Percentiles rank a stretch among this genome's conserved stretches.
Conservation (phyloP, 2,797 vertebrate genomes). For the Lateolabrax maculatus region DNA sequence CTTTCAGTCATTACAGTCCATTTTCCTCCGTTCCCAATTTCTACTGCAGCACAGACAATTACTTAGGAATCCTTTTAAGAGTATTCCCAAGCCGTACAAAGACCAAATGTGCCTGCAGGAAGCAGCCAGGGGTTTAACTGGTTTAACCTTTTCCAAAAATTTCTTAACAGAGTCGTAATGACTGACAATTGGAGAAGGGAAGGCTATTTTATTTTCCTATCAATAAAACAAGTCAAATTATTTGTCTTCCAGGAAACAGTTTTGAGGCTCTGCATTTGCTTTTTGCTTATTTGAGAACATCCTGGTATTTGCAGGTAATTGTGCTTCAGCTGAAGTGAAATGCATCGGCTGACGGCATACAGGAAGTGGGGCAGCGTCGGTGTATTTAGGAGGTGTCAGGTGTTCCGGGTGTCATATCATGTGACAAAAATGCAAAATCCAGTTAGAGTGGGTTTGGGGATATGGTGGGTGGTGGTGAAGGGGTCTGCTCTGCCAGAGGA, state of each 20-base stretch:
- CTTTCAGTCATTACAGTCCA: constrained; percentile 70
- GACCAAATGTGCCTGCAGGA: constrained; percentile 64
- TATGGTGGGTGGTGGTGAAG: constrained; percentile 17
- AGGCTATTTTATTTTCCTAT: constrained; percentile 56
- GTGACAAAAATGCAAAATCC: constrained; percentile 46
- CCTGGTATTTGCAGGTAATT: constrained; percentile 22
- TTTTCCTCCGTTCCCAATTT: constrained; percentile 72
- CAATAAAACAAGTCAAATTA: constrained; percentile 34
- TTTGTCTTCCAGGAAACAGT: constrained; percentile 55
- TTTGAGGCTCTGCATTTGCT: not conserved
- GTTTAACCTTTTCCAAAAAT: constrained; percentile 64
- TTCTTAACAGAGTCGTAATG: constrained; percentile 60
- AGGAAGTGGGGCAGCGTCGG: not conserved
- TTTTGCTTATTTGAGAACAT: constrained; percentile 11
- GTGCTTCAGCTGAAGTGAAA: not conserved
- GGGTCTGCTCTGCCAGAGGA: constrained; percentile 36
- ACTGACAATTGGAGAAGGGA: constrained; percentile 45
- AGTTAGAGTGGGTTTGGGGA: constrained; percentile 48
- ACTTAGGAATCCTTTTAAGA: constrained; percentile 80
- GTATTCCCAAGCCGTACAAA: constrained; percentile 66
- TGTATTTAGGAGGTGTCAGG: constrained; percentile 44
- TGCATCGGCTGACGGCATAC: not conserved
- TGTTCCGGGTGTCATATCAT: constrained; percentile 54
- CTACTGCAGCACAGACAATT: constrained; percentile 74
- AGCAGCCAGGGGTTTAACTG: constrained; percentile 58